Evolutionary conservation across 2,113 vertebrate genomes (phyloP), one percentile per base, ranked within the genome.

Genomic region (Psilopogon haemacephalus): DNA sequence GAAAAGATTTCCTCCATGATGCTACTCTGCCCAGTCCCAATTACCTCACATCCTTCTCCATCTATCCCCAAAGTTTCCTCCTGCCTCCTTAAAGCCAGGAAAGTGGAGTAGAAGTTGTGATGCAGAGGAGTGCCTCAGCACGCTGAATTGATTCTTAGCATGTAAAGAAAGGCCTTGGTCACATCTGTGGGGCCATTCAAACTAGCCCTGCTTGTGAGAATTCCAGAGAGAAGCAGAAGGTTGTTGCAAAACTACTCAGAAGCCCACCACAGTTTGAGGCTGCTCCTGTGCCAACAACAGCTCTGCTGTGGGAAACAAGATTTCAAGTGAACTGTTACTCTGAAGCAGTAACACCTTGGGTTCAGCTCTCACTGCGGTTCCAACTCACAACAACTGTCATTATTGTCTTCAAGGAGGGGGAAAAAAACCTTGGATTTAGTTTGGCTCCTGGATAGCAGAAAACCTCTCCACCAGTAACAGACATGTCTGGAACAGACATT

Each of bases 301-400:
- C 35, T 81, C 30, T 78, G 54, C 38, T 54, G 35, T 15, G n/a
- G 54, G 52, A 60, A 82, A 8, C 8, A 52, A 60, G 58, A 32
- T 44, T 84, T 27, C 77, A 56, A 56, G 42, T 0, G 0, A 71
- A 6, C 7, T n/a, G 13, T 35, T 44, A 40, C 26, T 72, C 48
- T 38, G 50, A 89, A 65, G 16, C 44, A 72, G 24, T 5, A 55
- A 69, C 6, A 12, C 28, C 0, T 5, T 2, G 0, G 28, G 24
- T 58, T 85, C 59, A 19, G 38, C 28, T 79, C 55, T 35, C 44
- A 40, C 1, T 58, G 68, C 44, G 20, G 11, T 70, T 80, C 75
- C 38, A 56, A 8, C 2, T 26, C 48, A 50, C 48, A 48, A 5
- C 0, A 1, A 38, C 27, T 72, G 32, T 23, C 1, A 1, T 32